Percentiles rank a stretch among this genome's conserved stretches.
phyloP scores from a whole-genome alignment of 2,113 vertebrate genomes.

The Neopipo cinnamomea region DNA sequence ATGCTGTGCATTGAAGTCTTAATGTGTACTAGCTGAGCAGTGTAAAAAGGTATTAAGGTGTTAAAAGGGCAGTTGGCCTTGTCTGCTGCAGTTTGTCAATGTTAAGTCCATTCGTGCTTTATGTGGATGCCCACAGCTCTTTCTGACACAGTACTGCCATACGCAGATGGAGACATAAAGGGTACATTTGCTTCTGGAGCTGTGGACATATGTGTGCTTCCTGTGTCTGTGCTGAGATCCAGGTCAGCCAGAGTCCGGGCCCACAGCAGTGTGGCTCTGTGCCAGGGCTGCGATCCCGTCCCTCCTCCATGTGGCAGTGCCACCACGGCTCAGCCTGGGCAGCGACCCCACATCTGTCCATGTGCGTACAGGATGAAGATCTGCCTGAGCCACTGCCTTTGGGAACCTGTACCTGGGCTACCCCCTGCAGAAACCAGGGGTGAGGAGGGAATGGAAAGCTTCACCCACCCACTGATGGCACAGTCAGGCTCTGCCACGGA shows the following conservation, averaged over 20 bases:
- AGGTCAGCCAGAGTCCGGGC: background rate
- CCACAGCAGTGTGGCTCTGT: accelerated
- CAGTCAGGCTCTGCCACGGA: background rate
- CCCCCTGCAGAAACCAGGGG: background rate
- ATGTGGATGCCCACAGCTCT: background rate
- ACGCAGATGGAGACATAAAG: background rate
- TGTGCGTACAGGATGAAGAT: accelerated
- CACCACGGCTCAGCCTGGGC: background rate
- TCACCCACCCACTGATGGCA: background rate
- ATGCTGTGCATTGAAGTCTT: background rate
- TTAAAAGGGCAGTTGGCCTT: background rate
- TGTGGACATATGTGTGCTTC: background rate
- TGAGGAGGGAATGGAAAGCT: accelerated
- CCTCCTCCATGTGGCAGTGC: accelerated
- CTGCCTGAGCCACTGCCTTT: background rate
- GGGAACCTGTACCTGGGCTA: background rate
- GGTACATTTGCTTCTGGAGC: background rate
- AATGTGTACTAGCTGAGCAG: background rate
- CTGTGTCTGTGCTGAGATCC: accelerated
- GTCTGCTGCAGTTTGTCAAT: background rate
- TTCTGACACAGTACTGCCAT: background rate
- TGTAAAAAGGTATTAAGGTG: background rate
- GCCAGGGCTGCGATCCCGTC: background rate
- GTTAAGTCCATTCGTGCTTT: background rate
- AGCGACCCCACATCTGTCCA: background rate